These are phyloP conservation scores for Aphrocallistes beatrix DNA, from an alignment of 37 sponge, comb jelly and placozoan species.

Conservation along the genomic window DNA sequence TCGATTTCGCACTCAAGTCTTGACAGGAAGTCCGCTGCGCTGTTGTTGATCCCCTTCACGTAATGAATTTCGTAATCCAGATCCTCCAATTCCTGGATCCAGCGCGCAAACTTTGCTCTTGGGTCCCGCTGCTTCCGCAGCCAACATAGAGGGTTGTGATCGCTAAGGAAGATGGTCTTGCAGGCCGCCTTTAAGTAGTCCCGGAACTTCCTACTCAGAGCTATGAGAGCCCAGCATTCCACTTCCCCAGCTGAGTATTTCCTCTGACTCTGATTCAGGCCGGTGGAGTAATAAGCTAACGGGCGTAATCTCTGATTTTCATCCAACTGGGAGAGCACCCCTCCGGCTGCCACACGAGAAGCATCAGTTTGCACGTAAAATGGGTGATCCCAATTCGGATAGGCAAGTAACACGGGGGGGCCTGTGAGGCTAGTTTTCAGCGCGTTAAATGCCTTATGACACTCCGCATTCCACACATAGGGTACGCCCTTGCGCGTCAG, in stretches of 20 bases:
- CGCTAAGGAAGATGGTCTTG: background rate
- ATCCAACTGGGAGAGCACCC: background rate
- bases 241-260: background rate
- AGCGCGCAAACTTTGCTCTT: background rate
- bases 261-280: background rate
- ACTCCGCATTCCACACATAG: background rate
- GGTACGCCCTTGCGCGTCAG: background rate
- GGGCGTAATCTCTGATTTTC: background rate
- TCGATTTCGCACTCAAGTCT: background rate
- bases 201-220: background rate
- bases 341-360: background rate
- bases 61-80: too few species aligned
- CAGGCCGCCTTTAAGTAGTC: background rate
- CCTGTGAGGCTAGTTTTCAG: background rate
- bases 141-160: background rate
- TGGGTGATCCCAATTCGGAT: background rate
- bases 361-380: background rate
- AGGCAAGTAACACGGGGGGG: background rate
- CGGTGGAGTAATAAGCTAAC: background rate
- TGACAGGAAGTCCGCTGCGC: background rate
- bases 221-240: background rate
- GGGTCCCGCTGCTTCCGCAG: background rate
- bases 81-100: too few species aligned
- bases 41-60: background rate
- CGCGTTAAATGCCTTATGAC: background rate